phyloP scores from a whole-genome alignment of 2,797 vertebrate genomes.

The Halcyon chelicuti region DNA sequence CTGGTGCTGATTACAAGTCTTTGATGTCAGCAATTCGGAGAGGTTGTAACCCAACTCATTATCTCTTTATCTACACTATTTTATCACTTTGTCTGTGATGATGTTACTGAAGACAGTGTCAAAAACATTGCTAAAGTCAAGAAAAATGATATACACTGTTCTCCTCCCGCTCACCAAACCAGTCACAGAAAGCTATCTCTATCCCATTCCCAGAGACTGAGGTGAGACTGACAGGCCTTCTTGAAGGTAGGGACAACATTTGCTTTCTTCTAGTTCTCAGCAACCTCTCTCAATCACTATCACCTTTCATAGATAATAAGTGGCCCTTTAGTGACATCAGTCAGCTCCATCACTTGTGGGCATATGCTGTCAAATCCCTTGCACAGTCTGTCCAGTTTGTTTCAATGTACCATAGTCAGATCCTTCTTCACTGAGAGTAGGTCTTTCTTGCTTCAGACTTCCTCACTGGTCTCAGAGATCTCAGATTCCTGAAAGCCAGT shows the following conservation, averaged over 20 bases:
- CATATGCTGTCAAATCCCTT: background rate
- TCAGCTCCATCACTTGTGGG: background rate
- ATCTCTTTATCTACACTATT: background rate
- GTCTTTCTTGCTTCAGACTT: background rate
- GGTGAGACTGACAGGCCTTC: background rate
- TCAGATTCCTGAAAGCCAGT: background rate
- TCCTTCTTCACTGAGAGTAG: background rate
- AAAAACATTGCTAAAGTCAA: background rate
- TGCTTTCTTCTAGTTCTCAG: background rate
- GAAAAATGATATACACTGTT: background rate
- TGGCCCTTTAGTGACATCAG: background rate
- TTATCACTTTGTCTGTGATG: background rate
- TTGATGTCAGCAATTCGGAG: background rate
- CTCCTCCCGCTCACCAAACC: background rate
- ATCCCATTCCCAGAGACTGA: background rate
- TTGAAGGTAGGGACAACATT: background rate
- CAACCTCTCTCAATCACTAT: background rate
- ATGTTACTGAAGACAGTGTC: background rate
- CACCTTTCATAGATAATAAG: background rate
- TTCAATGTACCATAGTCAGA: background rate
- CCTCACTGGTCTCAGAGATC: background rate
- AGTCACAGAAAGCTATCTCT: background rate
- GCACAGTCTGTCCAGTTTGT: background rate
- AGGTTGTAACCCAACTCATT: background rate
- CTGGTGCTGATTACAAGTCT: background rate